Evolutionary conservation across 2,113 vertebrate species (phyloP).

Genomic region (Oriolus oriolus): DNA sequence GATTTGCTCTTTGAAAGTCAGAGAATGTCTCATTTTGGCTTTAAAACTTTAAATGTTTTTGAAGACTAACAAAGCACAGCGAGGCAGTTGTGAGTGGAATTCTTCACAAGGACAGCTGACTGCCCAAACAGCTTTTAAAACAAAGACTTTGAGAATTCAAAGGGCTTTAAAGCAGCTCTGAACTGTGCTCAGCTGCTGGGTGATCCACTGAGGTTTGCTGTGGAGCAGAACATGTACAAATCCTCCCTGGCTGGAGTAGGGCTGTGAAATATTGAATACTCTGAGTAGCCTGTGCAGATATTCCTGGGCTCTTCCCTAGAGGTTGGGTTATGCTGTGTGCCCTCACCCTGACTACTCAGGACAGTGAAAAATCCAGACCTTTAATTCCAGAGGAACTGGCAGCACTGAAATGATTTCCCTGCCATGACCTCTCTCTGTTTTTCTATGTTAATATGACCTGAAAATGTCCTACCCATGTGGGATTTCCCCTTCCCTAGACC

Average conservation of each 20-base stretch:
- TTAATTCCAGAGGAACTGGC: slow-evolving; percentile 10
- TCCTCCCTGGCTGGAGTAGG: background rate
- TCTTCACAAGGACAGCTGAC: background rate
- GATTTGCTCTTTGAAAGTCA: background rate
- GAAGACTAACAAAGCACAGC: background rate
- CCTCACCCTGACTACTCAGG: background rate
- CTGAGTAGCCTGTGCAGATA: slow-evolving; percentile 32
- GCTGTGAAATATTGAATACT: slow-evolving; percentile 40
- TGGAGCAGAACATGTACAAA: background rate
- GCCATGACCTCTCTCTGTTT: background rate
- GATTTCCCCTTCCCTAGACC: slow-evolving; percentile 36
- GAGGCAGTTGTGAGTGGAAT: background rate
- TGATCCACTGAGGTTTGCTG: background rate
- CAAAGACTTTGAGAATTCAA: background rate
- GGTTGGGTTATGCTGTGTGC: background rate
- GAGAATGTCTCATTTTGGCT: background rate
- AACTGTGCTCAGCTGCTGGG: background rate
- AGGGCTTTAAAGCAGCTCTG: background rate
- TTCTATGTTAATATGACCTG: slow-evolving; percentile 44
- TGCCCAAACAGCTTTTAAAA: slow-evolving; percentile 12
- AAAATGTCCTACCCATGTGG: slow-evolving; percentile 43
- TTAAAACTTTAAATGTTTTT: background rate
- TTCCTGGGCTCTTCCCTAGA: background rate
- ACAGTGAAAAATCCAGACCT: background rate
- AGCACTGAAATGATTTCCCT: slow-evolving; percentile 11